Evolutionary conservation across 2,888 invertebrate genomes (phyloP).

Genomic region (Chaitophorus viminalis): DNA sequence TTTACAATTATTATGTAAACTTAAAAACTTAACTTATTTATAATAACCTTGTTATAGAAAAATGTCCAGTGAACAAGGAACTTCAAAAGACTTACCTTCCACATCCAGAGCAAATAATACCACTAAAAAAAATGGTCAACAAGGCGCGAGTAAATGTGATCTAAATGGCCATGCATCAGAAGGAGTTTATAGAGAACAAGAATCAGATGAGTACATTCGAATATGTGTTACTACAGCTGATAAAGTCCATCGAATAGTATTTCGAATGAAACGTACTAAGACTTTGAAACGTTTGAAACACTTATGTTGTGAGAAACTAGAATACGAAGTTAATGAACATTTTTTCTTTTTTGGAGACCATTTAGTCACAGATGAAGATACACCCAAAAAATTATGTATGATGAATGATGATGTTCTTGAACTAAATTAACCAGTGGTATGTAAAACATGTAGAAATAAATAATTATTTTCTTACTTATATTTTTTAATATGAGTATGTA

Average conservation of each 20-base stretch:
- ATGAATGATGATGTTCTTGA: slow-evolving; percentile 79
- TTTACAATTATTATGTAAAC: not conserved
- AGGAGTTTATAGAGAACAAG: not conserved
- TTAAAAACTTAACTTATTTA: no score
- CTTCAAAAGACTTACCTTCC: slow-evolving; percentile 9
- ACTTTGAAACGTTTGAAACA: slow-evolving; percentile 79
- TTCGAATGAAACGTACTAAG: slow-evolving; percentile 79
- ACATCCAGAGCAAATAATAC: slow-evolving; percentile 24
- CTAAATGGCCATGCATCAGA: not conserved
- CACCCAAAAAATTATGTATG: slow-evolving; percentile 77
- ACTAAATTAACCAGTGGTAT: slow-evolving; percentile 74
- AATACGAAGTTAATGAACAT: slow-evolving; percentile 74
- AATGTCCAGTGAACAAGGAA: slow-evolving; percentile 17
- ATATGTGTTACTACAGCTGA: slow-evolving; percentile 67
- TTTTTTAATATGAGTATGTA: no score
- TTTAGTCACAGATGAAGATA: slow-evolving; percentile 78
- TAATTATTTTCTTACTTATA: no score
- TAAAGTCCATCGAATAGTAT: slow-evolving; percentile 75
- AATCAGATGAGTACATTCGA: slow-evolving; percentile 42
- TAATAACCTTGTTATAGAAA: not conserved
- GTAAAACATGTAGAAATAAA: not conserved
- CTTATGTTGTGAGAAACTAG: slow-evolving; percentile 75
- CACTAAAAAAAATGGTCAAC: no score
- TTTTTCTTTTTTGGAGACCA: slow-evolving; percentile 79
- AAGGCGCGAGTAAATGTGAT: not conserved